phyloP scores from a whole-genome alignment of 35 echinoderm and acorn worm genomes.

The Apostichopus parvimensis region DNA sequence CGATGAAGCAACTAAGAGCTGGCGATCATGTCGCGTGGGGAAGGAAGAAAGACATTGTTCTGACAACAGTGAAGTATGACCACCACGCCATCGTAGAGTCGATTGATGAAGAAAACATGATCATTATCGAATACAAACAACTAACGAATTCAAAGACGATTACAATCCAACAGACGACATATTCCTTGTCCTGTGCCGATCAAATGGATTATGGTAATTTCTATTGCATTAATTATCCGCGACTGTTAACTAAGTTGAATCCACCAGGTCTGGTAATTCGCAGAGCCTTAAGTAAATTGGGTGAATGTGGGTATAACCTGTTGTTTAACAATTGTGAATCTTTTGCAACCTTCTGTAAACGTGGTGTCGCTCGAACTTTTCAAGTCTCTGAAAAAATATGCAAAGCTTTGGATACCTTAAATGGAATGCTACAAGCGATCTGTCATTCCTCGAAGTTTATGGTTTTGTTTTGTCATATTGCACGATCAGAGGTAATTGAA shows the following conservation, averaged over 20 bases:
- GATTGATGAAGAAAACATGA: not conserved
- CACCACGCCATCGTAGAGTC: constrained; percentile 29
- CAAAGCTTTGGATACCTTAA: not conserved
- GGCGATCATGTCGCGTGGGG: constrained; percentile 31
- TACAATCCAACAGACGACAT: not conserved
- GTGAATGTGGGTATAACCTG: not conserved
- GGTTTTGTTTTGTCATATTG: not conserved
- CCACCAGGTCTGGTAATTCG: not conserved
- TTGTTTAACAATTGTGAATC: constrained; percentile 38
- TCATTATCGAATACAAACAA: not conserved
- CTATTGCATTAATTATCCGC: constrained; percentile 2
- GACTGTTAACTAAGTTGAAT: not conserved
- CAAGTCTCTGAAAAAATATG: not conserved
- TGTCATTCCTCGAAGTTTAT: not conserved
- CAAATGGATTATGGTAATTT: not conserved
- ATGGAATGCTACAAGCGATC: not conserved
- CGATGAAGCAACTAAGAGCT: not conserved
- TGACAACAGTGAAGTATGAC: not conserved
- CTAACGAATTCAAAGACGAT: not conserved
- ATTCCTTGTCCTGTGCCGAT: not conserved
- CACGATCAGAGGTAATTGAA: not conserved
- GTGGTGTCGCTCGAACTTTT: not conserved
- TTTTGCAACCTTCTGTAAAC: constrained; percentile 28
- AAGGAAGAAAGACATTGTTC: no score
- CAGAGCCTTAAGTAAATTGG: not conserved